A percentile compares a stretch with the other conserved stretches of the same genome.
Evolutionary conservation across 1,140 invertebrate species (phyloP).

Genomic region (Apolygus lucorum): DNA sequence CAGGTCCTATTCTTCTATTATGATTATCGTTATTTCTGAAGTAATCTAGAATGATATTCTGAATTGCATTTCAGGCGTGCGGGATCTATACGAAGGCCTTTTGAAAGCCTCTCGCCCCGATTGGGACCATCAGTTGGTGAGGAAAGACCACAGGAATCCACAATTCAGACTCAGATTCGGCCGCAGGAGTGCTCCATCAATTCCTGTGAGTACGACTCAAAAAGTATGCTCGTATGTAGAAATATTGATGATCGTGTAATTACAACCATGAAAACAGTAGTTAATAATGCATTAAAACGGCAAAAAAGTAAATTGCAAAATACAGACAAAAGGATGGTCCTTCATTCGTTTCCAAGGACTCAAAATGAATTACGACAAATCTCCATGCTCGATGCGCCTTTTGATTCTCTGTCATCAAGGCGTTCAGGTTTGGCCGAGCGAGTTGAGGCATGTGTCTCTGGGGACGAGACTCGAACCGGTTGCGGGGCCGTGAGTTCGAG

Average conservation of each 20-base stretch:
- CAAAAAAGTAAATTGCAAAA: background rate
- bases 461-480: too few relatives aligned
- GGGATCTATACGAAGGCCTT: background rate
- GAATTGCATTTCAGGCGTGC: background rate
- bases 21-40: too few relatives aligned
- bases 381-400: too few relatives aligned
- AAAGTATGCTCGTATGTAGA: too few relatives aligned
- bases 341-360: background rate
- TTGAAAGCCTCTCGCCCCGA: constrained; percentile 1
- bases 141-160: constrained; percentile 2
- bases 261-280: background rate
- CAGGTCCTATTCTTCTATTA: too few relatives aligned
- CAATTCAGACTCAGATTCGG: constrained; percentile 13
- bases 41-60: too few relatives aligned
- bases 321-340: background rate
- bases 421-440: too few relatives aligned
- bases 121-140: constrained; percentile 4
- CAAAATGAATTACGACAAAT: background rate
- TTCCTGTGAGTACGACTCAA: background rate
- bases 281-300: background rate
- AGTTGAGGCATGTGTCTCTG: too few relatives aligned
- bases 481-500: too few relatives aligned
- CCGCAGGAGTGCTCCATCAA: background rate
- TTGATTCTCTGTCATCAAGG: too few relatives aligned
- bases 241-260: too few relatives aligned